Conservation (phyloP, 2,113 vertebrate genomes). For the Zosterops pallidus region DNA sequence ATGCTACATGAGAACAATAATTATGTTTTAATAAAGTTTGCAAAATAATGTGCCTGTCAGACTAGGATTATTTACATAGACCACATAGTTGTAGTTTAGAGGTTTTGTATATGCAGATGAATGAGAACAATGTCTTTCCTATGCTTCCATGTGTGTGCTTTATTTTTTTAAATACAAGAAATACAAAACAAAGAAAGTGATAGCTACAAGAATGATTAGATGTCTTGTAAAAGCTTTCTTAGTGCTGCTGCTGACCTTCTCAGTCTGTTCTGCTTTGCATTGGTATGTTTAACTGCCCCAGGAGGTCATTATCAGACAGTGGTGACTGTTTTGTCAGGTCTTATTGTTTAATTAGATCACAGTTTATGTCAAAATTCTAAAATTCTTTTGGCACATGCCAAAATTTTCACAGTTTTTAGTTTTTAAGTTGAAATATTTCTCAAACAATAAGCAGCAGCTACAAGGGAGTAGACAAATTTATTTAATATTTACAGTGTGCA, state of each 20-base stretch:
- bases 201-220: conserved; percentile 13
- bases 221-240: conserved; percentile 29
- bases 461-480: conserved; percentile 67
- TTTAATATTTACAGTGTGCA: conserved; percentile 69
- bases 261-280: conserved; percentile 72
- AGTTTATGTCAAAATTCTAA: conserved; percentile 72
- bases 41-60: background rate
- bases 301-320: conserved; percentile 77
- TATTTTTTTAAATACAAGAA: background rate
- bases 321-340: conserved; percentile 79
- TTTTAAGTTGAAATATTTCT: conserved; percentile 73
- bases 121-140: background rate
- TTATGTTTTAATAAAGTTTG: background rate
- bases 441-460: conserved; percentile 68
- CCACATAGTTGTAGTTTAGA: background rate
- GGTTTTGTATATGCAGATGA: background rate
- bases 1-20: background rate
- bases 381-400: conserved; percentile 80
- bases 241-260: conserved; percentile 70
- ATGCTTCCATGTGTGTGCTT: background rate
- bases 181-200: background rate
- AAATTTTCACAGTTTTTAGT: conserved; percentile 75
- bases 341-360: conserved; percentile 83
- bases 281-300: conserved; percentile 70
- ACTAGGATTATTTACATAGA: background rate